Conservation (phyloP, 2,797 vertebrate genomes). For the Tympanoctomys barrerae region DNA sequence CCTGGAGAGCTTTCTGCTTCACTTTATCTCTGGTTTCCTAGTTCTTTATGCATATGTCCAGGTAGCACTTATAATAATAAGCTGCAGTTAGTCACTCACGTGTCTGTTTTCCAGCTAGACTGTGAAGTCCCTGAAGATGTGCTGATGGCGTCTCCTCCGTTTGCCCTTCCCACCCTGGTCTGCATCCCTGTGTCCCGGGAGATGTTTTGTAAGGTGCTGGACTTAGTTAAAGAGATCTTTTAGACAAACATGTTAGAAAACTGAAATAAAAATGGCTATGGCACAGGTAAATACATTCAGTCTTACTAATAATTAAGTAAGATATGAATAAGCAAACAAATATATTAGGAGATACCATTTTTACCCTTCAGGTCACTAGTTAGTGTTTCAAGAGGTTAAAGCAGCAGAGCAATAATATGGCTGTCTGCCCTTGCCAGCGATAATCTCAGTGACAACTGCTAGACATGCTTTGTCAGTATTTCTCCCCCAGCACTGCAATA, state of each 20-base stretch:
- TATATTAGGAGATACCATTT: background rate
- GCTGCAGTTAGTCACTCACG: background rate
- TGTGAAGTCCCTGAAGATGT: background rate
- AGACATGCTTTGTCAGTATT: slow-evolving; percentile 28
- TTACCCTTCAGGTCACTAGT: slow-evolving; percentile 4
- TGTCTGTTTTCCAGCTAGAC: background rate
- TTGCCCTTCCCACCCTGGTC: background rate
- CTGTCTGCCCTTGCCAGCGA: background rate
- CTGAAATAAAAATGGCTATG: background rate
- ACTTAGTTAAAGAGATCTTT: background rate
- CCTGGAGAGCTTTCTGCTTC: background rate
- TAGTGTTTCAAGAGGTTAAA: slow-evolving; percentile 25
- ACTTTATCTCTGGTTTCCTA: background rate
- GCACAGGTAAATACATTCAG: background rate
- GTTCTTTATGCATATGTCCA: background rate
- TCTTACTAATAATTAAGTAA: background rate
- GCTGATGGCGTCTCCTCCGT: background rate
- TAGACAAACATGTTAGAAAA: background rate
- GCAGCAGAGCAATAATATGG: background rate
- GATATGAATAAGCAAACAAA: background rate
- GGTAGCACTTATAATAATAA: background rate
- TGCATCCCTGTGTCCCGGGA: background rate
- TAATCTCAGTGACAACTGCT: background rate
- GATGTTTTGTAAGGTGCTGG: background rate
- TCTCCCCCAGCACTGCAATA: background rate